phyloP scores from a whole-genome alignment of 1,140 invertebrate genomes.

The Paraescarpia echinospica region DNA sequence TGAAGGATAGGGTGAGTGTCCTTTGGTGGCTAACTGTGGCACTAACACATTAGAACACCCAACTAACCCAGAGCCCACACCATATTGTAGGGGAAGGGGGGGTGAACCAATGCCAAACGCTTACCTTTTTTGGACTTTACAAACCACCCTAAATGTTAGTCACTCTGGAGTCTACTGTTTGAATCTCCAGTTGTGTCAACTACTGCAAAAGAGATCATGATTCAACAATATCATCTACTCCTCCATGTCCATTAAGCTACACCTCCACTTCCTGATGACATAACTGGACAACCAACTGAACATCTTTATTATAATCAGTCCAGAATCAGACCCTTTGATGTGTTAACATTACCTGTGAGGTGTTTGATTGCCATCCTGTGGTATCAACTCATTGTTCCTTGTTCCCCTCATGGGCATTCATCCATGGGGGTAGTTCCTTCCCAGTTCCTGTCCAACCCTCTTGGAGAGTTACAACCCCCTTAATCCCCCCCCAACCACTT shows the following conservation, averaged over 20 bases:
- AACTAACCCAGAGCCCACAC: too few relatives aligned
- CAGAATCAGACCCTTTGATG: neutral
- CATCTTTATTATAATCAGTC: neutral
- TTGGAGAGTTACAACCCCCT: neutral
- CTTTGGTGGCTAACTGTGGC: too few relatives aligned
- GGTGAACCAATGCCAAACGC: too few relatives aligned
- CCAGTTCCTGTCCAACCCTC: neutral
- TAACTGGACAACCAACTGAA: neutral
- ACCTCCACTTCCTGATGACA: neutral
- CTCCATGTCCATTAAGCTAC: neutral
- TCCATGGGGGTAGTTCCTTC: neutral
- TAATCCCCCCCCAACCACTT: neutral
- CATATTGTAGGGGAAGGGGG: too few relatives aligned
- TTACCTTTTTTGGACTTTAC: neutral
- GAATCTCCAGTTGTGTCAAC: too few relatives aligned
- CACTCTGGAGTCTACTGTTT: neutral
- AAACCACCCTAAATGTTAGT: too few relatives aligned
- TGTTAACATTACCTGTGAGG: neutral
- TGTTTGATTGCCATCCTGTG: neutral
- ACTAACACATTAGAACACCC: too few relatives aligned
- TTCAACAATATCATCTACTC: neutral
- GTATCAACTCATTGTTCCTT: neutral
- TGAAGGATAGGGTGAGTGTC: neutral
- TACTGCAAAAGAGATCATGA: neutral
- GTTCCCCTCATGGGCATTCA: neutral